phyloP scores from a whole-genome alignment of 2,888 invertebrate genomes.

The Mesorhabditis belari region DNA sequence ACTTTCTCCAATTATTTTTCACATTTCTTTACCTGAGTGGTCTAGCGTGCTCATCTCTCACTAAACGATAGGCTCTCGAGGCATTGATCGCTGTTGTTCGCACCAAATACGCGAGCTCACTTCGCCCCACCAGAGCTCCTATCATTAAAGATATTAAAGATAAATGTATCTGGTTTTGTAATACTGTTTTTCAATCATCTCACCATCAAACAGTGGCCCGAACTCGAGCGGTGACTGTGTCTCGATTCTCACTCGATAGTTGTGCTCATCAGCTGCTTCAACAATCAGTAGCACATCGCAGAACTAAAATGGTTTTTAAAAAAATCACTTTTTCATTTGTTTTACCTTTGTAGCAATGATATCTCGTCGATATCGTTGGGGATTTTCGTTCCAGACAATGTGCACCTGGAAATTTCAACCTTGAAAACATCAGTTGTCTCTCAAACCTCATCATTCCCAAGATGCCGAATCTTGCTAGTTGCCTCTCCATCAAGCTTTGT shows the following conservation, averaged over 20 bases:
- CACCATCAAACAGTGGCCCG: constrained; percentile 90
- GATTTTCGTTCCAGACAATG: constrained; percentile 97
- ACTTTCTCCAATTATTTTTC: too few species aligned
- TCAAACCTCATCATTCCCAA: constrained; percentile 57
- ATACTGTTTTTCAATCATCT: constrained; percentile 65
- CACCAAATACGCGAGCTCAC: constrained; percentile 14
- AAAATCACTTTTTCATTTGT: not conserved
- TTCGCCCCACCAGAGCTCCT: constrained; percentile 25
- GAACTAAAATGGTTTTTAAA: constrained; percentile 69
- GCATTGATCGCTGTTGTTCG: constrained; percentile 16
- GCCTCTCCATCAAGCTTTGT: constrained; percentile 77
- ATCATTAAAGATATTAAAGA: not conserved
- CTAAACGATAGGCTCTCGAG: constrained; percentile 30
- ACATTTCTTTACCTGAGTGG: constrained; percentile 12
- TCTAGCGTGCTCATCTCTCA: constrained; percentile 28
- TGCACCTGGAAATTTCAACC: constrained; percentile 69
- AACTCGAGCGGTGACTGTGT: constrained; percentile 59
- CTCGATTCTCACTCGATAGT: constrained; percentile 44
- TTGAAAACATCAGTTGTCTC: not conserved
- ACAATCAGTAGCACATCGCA: constrained; percentile 94
- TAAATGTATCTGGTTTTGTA: not conserved
- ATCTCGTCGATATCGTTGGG: constrained; percentile 79
- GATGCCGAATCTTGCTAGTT: constrained; percentile 52
- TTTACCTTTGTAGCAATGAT: constrained; percentile 81
- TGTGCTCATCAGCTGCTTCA: constrained; percentile 63